Evolutionary conservation across 2,113 vertebrate genomes (phyloP).

Genomic region (Pardalotus punctatus): DNA sequence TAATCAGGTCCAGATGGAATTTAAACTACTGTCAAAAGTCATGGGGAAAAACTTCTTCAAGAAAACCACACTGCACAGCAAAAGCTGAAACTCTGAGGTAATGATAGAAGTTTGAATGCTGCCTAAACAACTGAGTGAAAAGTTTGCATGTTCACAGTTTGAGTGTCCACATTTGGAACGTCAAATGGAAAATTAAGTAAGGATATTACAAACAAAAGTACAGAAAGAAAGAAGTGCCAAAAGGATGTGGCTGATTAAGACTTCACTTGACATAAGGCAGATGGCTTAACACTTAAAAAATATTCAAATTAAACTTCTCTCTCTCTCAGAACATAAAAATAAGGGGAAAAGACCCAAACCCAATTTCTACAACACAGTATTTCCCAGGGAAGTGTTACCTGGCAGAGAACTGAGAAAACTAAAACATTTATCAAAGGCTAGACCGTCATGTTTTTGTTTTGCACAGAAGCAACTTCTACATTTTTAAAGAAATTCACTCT

Average conservation of each 20-base stretch:
- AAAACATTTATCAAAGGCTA: background rate
- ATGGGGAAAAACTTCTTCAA: background rate
- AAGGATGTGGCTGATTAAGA: constrained; percentile 2
- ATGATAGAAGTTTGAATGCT: background rate
- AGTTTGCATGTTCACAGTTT: background rate
- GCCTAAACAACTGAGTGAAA: background rate
- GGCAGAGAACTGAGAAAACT: background rate
- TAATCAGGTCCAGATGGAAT: constrained; percentile 7
- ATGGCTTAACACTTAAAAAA: background rate
- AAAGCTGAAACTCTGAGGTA: background rate
- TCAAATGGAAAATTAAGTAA: constrained; percentile 28
- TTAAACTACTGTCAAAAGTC: background rate
- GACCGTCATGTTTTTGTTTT: background rate
- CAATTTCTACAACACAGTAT: background rate
- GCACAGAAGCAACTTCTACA: background rate
- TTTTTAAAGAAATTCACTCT: background rate
- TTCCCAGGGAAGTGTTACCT: background rate
- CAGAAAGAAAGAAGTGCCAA: background rate
- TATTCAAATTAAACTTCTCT: background rate
- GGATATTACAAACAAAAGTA: constrained; percentile 14
- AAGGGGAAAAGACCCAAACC: background rate
- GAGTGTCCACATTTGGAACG: background rate
- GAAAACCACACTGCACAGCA: background rate
- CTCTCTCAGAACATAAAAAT: background rate
- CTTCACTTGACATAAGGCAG: background rate